phyloP scores from a whole-genome alignment of 37 sponge, comb jelly and placozoan genomes.

The Bolinopsis microptera region DNA sequence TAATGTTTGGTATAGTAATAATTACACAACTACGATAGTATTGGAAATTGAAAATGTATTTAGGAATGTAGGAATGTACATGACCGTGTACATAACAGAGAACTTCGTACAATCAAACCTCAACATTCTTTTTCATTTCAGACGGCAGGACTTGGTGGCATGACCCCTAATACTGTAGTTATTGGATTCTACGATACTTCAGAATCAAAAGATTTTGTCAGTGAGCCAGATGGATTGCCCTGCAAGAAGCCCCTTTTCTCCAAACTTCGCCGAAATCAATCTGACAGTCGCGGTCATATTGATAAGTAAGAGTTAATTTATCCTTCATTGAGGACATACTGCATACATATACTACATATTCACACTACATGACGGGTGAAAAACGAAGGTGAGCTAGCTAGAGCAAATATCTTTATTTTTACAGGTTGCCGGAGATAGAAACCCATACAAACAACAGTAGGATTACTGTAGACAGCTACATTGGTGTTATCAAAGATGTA shows the following conservation, averaged over 20 bases:
- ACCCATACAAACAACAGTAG: not conserved
- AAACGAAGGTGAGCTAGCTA: too few species aligned
- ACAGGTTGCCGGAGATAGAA: not conserved
- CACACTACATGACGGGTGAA: too few species aligned
- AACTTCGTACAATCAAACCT: too few species aligned
- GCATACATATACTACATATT: too few species aligned
- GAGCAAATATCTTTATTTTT: not conserved
- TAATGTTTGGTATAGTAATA: too few species aligned
- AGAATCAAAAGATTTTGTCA: slow-evolving; percentile 12
- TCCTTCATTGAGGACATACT: too few species aligned
- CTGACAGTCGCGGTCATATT: not conserved
- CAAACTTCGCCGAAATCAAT: not conserved
- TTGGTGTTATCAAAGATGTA: slow-evolving; percentile 73
- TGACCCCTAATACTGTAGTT: slow-evolving; percentile 98
- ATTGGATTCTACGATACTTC: slow-evolving; percentile 72
- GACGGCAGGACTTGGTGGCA: slow-evolving; percentile 96
- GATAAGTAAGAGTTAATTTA: slow-evolving; percentile 60
- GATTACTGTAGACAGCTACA: slow-evolving; percentile 3
- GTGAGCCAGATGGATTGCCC: not conserved
- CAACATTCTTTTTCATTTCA: too few species aligned
- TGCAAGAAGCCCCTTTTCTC: not conserved
- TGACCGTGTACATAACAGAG: too few species aligned
- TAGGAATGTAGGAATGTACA: too few species aligned
- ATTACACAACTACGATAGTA: too few species aligned
- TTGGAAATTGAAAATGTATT: too few species aligned